These are phyloP conservation scores for Scaptomyza cyrtandrae DNA, from an alignment of 2,888 invertebrate genomes.

Conservation along the genomic window DNA sequence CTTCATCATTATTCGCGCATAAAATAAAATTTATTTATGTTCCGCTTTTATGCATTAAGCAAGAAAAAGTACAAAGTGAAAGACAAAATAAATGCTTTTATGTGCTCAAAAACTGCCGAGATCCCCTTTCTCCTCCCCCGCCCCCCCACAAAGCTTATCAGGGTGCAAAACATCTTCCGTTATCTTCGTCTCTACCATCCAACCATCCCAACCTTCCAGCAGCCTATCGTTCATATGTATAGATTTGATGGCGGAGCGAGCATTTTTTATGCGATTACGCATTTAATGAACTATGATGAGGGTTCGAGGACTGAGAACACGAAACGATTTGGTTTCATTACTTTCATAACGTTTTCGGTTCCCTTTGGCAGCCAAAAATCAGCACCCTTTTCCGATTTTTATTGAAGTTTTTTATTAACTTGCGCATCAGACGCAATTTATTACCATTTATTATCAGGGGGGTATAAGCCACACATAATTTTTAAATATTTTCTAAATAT, in stretches of 20 bases:
- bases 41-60: slow-evolving; percentile 59
- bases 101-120: slow-evolving; percentile 41
- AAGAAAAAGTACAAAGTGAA: slow-evolving; percentile 53
- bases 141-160: slow-evolving; percentile 6
- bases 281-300: slow-evolving; percentile 81
- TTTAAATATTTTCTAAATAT: slow-evolving; percentile 57
- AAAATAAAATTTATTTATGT: slow-evolving; percentile 79
- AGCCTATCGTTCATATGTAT: slow-evolving; percentile 21
- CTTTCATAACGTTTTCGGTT: slow-evolving; percentile 24
- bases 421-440: slow-evolving; percentile 64
- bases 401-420: slow-evolving; percentile 78
- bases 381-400: slow-evolving; percentile 70
- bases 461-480: slow-evolving; percentile 45
- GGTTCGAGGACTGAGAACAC: slow-evolving; percentile 56
- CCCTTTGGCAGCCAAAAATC: slow-evolving; percentile 63
- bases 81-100: slow-evolving; percentile 78
- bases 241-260: background rate
- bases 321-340: slow-evolving; percentile 28
- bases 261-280: slow-evolving; percentile 65
- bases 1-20: slow-evolving; percentile 81
- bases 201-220: slow-evolving; percentile 1
- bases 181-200: background rate
- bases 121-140: background rate
- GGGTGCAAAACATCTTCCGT: slow-evolving; percentile 10
- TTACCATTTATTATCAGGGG: slow-evolving; percentile 54